These are phyloP conservation scores for Sceloporus tristichus DNA, from an alignment of 2,113 vertebrate genomes.

Conservation along the genomic window DNA sequence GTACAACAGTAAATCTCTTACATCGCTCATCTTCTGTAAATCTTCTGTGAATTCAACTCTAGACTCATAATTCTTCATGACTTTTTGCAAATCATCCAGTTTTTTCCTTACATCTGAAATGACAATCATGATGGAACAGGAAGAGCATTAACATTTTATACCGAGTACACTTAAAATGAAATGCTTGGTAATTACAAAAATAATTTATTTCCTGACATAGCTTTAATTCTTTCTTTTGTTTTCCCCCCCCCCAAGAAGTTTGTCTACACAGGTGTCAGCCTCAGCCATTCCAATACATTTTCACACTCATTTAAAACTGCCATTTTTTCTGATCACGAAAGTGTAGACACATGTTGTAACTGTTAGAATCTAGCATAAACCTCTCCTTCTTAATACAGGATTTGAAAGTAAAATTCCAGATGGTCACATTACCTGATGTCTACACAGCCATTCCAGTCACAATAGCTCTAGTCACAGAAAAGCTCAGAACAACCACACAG, in stretches of 20 bases:
- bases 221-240: conserved; percentile 47
- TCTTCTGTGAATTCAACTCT: conserved; percentile 86
- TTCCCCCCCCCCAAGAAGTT: neutral
- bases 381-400: conserved; percentile 40
- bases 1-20: conserved; percentile 66
- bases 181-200: conserved; percentile 48
- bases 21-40: conserved; percentile 87
- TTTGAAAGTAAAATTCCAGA: conserved; percentile 55
- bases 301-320: conserved; percentile 18
- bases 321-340: conserved; percentile 46
- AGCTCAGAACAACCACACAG: conserved; percentile 64
- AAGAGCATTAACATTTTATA: conserved; percentile 60
- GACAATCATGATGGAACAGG: conserved; percentile 62
- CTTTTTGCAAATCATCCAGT: conserved; percentile 88
- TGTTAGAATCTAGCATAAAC: conserved; percentile 54
- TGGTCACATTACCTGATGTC: conserved; percentile 55
- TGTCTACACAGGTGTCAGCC: no score
- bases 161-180: conserved; percentile 54
- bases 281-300: neutral
- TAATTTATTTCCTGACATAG: conserved; percentile 36
- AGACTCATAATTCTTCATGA: conserved; percentile 92
- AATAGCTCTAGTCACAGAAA: conserved; percentile 45
- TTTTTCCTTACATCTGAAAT: conserved; percentile 90
- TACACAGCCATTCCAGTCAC: conserved; percentile 46
- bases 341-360: conserved; percentile 35